These are phyloP conservation scores for Asarcornis scutulata DNA, from an alignment of 2,113 vertebrate species.

Conservation along the genomic window DNA sequence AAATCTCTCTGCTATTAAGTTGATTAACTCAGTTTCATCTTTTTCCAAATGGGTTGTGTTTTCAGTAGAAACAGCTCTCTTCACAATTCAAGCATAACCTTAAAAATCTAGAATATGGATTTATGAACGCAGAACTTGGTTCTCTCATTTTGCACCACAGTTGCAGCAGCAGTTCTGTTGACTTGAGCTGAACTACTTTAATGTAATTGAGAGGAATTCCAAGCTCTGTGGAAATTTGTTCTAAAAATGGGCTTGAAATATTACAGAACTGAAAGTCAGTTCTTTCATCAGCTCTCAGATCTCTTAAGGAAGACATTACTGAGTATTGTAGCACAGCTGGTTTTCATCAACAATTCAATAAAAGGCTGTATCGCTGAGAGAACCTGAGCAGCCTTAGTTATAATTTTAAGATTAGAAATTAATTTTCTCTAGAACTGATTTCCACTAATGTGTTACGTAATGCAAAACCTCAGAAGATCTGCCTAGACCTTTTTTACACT, in stretches of 20 bases:
- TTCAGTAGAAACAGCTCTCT: neutral
- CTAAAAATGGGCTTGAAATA: neutral
- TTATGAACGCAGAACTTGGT: neutral
- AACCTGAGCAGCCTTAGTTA: neutral
- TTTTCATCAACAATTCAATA: neutral
- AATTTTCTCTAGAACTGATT: neutral
- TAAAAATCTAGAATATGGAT: neutral
- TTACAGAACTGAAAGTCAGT: neutral
- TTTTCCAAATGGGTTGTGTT: neutral
- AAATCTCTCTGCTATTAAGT: conserved; percentile 27
- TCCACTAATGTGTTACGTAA: neutral
- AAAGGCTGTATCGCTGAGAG: neutral
- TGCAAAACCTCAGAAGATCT: neutral
- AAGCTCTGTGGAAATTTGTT: neutral
- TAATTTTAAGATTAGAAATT: neutral
- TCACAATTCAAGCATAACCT: neutral
- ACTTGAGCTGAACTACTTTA: neutral
- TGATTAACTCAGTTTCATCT: conserved; percentile 14
- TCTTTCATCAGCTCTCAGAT: neutral
- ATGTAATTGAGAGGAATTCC: neutral
- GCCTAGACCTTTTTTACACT: neutral
- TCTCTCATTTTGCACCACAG: neutral
- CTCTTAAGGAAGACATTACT: neutral
- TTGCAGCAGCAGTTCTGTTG: neutral
- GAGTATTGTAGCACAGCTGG: neutral